phyloP scores from a whole-genome alignment of 2,113 vertebrate species.

The Pteropus alecto region DNA sequence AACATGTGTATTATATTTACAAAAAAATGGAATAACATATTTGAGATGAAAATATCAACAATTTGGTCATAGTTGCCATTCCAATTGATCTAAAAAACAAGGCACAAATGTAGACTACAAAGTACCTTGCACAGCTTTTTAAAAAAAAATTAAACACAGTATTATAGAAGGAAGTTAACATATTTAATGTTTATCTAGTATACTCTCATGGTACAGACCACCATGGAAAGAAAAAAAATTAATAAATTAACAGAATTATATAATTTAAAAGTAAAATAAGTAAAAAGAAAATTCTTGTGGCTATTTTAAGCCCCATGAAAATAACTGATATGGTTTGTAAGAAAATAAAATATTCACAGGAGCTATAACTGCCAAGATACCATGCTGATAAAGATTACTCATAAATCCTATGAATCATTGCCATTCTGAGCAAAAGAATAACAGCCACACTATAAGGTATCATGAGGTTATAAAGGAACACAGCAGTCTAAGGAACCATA shows the following conservation, averaged over 20 bases:
- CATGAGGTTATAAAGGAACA: background rate
- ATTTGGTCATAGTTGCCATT: background rate
- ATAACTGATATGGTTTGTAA: background rate
- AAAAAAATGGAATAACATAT: background rate
- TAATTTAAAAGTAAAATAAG: too few relatives aligned
- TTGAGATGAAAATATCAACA: background rate
- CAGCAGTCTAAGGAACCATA: background rate
- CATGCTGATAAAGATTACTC: background rate
- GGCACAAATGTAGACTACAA: background rate
- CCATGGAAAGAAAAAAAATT: background rate
- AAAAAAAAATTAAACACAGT: background rate
- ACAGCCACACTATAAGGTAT: background rate
- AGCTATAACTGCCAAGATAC: background rate
- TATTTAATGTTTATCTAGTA: background rate
- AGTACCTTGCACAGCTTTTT: background rate
- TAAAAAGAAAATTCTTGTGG: background rate
- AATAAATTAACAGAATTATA: background rate
- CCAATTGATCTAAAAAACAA: background rate
- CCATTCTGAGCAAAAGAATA: background rate
- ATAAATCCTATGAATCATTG: constrained; percentile 16
- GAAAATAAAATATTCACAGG: background rate
- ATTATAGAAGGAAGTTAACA: background rate
- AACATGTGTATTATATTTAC: background rate
- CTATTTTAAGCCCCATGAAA: background rate
- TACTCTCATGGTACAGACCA: background rate